Conservation (phyloP, 2,113 vertebrate species). For the Laticauda colubrina region DNA sequence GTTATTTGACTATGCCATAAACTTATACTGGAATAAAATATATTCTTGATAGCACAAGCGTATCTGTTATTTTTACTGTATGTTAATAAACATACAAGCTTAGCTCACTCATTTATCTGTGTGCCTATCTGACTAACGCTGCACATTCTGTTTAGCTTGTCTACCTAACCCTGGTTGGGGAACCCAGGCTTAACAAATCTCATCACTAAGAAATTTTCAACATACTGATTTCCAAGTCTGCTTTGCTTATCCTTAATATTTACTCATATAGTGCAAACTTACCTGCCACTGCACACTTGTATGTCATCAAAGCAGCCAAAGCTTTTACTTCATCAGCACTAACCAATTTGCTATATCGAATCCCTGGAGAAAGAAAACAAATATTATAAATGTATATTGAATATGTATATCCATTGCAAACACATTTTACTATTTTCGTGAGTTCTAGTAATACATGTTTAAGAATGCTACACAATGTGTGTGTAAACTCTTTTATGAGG, state of each 20-base stretch:
- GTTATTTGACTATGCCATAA: no score
- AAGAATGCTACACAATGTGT: not conserved
- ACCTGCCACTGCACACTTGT: constrained; percentile 21
- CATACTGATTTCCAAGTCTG: not conserved
- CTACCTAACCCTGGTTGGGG: no score
- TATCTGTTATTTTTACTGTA: no score
- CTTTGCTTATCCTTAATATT: not conserved
- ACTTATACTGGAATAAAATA: no score
- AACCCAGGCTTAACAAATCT: no score
- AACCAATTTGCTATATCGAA: constrained; percentile 36
- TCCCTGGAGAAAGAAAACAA: constrained; percentile 33
- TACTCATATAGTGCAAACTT: not conserved
- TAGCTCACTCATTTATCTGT: no score
- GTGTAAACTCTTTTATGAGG: not conserved
- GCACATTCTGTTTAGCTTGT: no score
- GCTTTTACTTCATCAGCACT: constrained; percentile 33
- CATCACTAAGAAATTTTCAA: not conserved
- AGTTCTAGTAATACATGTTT: not conserved
- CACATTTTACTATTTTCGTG: not conserved
- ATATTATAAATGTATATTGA: not conserved
- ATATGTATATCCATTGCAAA: not conserved
- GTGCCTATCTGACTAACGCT: no score
- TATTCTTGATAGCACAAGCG: no score
- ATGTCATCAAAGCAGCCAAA: constrained; percentile 50
- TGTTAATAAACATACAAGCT: no score